Evolutionary conservation across 1,140 invertebrate species (phyloP), one percentile per base, ranked within the genome.

Genomic region (Drosophila hydei): DNA sequence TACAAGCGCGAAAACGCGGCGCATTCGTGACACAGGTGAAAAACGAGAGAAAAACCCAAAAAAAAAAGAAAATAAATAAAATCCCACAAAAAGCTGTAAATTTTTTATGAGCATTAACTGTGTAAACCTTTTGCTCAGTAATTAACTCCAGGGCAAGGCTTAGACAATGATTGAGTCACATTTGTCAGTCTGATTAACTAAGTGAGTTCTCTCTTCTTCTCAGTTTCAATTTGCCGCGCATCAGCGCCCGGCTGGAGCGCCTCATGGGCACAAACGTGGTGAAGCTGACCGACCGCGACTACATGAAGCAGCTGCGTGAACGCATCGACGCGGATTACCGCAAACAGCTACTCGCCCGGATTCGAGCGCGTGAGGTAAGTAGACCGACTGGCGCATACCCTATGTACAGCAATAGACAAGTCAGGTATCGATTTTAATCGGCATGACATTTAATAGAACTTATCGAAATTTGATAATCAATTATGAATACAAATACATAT

Each of bases 261-360:
- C 89, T 95, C 14, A 95, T 95, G 94, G 94, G 94, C 51, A 94
- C 92, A 58, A 94, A 94, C 89, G 91, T 94, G 40, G 94, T 95
- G 2, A 92, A 93, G 63, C 81, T 95, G 43, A 94, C 94, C 8
- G 94, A 95, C 79, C 90, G 93, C 36, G 92, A 93, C 61, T 95
- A 94, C 87, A 95, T 95, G 94, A 91, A 92, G 64, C 92, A 93
- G 61, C 85, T 95, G 4, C 92, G 94, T 60, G 76, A 92, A 19
- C 92, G 92, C 36, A 93, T 95, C 30, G 88, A 92, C 51, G 92
- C 94, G 74, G 93, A 94, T 65, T 94, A 94, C 90, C 92, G 93
- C 56, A 91, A 92, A 33, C 91, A 92, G 51, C 92, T 94, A 75
- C 84, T 92, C 18, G 92, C 92, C 75, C 89, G 94, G 36, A 94